Evolutionary conservation across 2,888 invertebrate genomes (phyloP), one percentile per base, ranked within the genome.

Genomic region (Meandrusa payeni): DNA sequence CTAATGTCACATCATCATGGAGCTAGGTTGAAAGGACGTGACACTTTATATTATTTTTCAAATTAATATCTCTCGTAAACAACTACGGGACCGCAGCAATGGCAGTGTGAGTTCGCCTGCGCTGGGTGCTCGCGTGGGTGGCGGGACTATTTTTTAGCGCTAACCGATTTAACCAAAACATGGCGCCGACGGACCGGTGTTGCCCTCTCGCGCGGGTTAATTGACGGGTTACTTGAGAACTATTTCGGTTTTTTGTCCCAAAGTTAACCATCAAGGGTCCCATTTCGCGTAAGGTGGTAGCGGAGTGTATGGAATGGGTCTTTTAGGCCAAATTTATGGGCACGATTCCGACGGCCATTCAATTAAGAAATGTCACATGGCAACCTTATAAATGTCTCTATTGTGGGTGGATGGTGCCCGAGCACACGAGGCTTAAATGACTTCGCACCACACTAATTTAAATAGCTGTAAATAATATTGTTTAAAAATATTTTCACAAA

Each of bases 221-320:
- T 82, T 80, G 72, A 66, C 76, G 72, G 76, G 77, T 77, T 69
- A 68, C 58, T 60, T 58, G 44, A 57, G 64, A 64, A 55, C 60
- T 61, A 61, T 60, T 4, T 15, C 15, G 15, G 61, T 29, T 37
- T 43, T 46, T 46, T 37, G 20, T 6, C 9, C n/a, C 19, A 9
- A 6, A 28, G 26, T 39, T 34, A 23, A 19, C 29, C 10, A 36
- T 29, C 36, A 28, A 44, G 28, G 6, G 28, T n/a, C 12, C 36
- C 17, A 54, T 45, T 49, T 59, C 57, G 74, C 76, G 76, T 78
- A 78, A 74, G 69, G 54, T 66, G 57, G 78, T 59, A 73, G 76
- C 65, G n/a, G 17, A 17, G 19, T 11, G 15, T 11, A 4, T 5
- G 13, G 5, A 13, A 39, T 32, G 27, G 32, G 22, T 39, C 26